Percentiles rank a stretch among this genome's conserved stretches.
These are phyloP conservation scores for Bellardia bayeri DNA, from an alignment of 2,888 invertebrate genomes.

Conservation along the genomic window DNA sequence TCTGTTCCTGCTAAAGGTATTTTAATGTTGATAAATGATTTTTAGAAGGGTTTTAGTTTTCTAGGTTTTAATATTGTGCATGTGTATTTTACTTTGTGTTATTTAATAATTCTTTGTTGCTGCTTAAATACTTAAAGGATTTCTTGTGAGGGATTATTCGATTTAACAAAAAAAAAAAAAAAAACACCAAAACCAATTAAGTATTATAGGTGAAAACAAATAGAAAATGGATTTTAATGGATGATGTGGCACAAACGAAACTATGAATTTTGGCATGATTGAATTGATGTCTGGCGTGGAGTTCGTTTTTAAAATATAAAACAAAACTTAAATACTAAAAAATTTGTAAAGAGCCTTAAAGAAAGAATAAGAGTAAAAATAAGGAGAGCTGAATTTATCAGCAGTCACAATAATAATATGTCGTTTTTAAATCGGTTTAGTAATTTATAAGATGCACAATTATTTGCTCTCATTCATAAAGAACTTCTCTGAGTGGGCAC, in stretches of 20 bases:
- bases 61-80: not conserved
- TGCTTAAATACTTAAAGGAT: constrained; percentile 1
- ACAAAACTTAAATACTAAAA: too few species aligned
- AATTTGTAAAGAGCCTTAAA: too few species aligned
- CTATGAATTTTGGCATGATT: not conserved
- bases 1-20: constrained; percentile 52
- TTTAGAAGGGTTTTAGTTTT: constrained; percentile 39
- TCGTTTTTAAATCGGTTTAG: too few species aligned
- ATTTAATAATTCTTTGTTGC: not conserved
- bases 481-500: too few species aligned
- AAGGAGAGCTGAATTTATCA: too few species aligned
- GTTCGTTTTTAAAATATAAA: not conserved
- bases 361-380: too few species aligned
- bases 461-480: too few species aligned
- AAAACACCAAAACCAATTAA: constrained; percentile 9
- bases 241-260: constrained; percentile 1
- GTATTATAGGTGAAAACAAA: not conserved
- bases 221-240: constrained; percentile 26
- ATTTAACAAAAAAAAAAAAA: not conserved
- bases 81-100: constrained; percentile 22
- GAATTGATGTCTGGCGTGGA: not conserved
- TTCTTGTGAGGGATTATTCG: constrained; percentile 21
- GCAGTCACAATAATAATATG: too few species aligned
- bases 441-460: too few species aligned
- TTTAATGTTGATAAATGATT: constrained; percentile 66